Percentiles rank a stretch among this genome's conserved stretches.
phyloP scores from a whole-genome alignment of 2,888 invertebrate species.

The Aphidoletes aphidimyza region DNA sequence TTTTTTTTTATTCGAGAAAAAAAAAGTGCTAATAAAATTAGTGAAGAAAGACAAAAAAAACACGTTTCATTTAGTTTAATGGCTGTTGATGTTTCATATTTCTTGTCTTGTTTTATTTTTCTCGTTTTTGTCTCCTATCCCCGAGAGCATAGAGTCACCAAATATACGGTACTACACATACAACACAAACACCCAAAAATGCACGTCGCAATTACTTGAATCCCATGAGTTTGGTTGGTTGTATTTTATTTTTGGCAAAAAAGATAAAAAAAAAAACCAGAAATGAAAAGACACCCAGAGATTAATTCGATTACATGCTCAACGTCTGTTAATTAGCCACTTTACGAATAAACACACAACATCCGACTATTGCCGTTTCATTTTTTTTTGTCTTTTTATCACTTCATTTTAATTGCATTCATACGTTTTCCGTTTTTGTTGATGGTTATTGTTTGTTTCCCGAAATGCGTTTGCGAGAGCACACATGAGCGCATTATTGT shows the following conservation, averaged over 20 bases:
- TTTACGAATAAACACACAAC: conserved; percentile 22
- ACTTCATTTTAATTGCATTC: conserved; percentile 23
- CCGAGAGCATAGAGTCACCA: background rate
- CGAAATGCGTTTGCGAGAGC: background rate
- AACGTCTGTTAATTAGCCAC: conserved; percentile 34
- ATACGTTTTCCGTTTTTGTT: conserved; percentile 36
- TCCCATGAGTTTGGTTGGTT: too few relatives aligned
- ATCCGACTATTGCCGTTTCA: conserved; percentile 4
- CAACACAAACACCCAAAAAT: background rate
- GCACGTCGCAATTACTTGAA: conserved; percentile 8
- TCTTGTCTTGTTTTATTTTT: background rate
- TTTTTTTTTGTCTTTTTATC: background rate
- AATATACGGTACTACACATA: background rate
- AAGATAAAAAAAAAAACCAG: background rate
- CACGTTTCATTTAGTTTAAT: conserved; percentile 52
- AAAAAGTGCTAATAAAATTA: background rate
- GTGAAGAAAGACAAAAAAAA: background rate
- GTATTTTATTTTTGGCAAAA: background rate
- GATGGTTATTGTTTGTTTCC: conserved; percentile 22
- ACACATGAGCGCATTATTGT: background rate
- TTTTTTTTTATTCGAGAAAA: background rate
- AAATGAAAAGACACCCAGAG: background rate
- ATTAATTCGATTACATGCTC: conserved; percentile 44
- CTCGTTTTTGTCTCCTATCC: background rate
- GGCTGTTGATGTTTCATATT: conserved; percentile 39